Base-by-base conservation (phyloP, 2,888 invertebrate species). In the Euphydryas editha region DNA sequence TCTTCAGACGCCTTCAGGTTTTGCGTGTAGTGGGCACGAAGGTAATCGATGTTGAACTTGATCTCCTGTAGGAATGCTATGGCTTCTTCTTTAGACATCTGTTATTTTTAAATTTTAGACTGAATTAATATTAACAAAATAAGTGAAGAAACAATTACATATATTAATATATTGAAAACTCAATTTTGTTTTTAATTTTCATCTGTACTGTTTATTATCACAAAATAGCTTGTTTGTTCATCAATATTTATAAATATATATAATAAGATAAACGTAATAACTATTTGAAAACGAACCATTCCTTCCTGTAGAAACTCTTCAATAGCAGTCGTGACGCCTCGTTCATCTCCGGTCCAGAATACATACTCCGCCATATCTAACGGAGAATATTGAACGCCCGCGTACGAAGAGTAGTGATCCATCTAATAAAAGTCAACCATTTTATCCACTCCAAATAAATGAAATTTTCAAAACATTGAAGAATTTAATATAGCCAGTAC, bases 341-440 rank as follows among this genome's bases (percentile, higher is more conserved):
- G 94, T 79, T 97, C 96, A 80, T 97, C 96, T 0, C 96, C 96
- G 0, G 96, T 96, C 95, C 96, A 96, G 82, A 96, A 96, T 2
- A 97, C 95, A 76, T 97, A 97, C 79, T 96, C 96, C 0, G 97
- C 96, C 95, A 97, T 95, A 77, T 97, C 96, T 61, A 95, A 89
- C 0, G 97, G 96, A 0, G 96, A 95, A 78, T 96, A 96, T 76
- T 96, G 95, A 2, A 95, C 94, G 59, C 94, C 95, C 8, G 93
- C 83, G 76, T 94, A 94, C 0, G 94, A 78, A 0, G 90, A 81
- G 67, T 86, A 93, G 74, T 93, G 93, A 59, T 94, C 94, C 83
- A 94, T 88, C 95, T 95, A 83, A 20, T 57, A 24, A 60, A 42
- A 63, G 20, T 57, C 13, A 37, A 17, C 30, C 13, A n/a, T 37